Evolutionary conservation across 2,797 vertebrate species (phyloP), one percentile per base, ranked within the genome.

Genomic region (Petrocephalus sullivani): DNA sequence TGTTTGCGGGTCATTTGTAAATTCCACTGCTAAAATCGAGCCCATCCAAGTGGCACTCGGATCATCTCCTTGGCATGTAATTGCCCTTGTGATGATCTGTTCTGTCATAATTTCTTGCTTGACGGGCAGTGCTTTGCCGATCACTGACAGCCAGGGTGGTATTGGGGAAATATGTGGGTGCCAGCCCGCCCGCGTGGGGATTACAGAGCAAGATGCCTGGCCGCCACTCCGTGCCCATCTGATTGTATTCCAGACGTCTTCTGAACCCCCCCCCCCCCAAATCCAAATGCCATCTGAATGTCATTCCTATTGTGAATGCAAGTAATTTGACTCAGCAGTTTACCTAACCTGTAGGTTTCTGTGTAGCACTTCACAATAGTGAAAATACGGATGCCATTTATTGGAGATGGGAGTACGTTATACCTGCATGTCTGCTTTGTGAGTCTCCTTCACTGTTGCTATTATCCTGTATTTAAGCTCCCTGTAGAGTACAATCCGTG

Each of bases 1-100:
- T 94, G 93, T 95, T 96, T 93, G 92, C 90, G 93, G 93, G 92
- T 93, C 94, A 95, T 95, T 95, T 93, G 94, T 60, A 94, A 97
- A 96, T 95, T 94, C 91, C 89, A 87, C 93, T 93, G 93, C 92
- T 94, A 95, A 96, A 96, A 95, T 94, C 92, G 92, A 94, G 94
- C 93, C 90, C 93, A 93, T 95, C 93, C 92, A 92, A 93, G 93
- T 93, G 92, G 88, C 92, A 93, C 92, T 92, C 91, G 10, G 12
- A 93, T 94, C 93, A 92, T 92, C 93, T 93, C 92, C 94, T 93
- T 92, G 92, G 91, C 94, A 92, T 95, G 93, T 96, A 95, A 96
- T 95, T 95, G 94, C 93, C 91, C 95, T 93, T 93, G 91, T 93
- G 92, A 92, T 95, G 93, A 95, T 94, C 94, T 93, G 94, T 94